Conservation (phyloP, 2,113 vertebrate species). For the Phylloscopus trochilus region DNA sequence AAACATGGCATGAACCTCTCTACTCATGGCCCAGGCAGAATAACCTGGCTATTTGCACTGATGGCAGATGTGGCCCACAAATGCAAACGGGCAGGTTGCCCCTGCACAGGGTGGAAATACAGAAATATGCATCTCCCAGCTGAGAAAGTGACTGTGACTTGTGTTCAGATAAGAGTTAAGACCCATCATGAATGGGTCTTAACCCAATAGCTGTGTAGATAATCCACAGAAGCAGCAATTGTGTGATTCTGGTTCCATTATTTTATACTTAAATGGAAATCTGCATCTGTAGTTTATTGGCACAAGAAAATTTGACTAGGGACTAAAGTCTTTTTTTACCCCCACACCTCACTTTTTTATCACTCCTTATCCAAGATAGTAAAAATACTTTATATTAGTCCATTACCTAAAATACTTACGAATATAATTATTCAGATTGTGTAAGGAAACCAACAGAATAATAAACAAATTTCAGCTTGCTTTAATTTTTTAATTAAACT, state of each 20-base stretch:
- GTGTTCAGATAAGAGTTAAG: fast-evolving
- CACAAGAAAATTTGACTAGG: not conserved
- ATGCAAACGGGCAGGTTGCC: not conserved
- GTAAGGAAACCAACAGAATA: not conserved
- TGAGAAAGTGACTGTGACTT: not conserved
- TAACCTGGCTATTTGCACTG: not conserved
- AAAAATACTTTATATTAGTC: not conserved
- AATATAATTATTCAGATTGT: not conserved
- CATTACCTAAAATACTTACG: slow-evolving; percentile 4
- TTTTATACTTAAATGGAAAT: not conserved
- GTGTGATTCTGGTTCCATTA: not conserved
- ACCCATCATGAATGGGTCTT: not conserved
- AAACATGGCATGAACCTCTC: not conserved
- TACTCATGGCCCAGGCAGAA: not conserved
- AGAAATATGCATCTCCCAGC: not conserved
- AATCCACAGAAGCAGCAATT: not conserved
- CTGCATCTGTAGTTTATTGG: not conserved
- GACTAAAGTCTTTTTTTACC: not conserved
- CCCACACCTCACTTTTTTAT: not conserved
- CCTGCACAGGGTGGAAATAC: not conserved
- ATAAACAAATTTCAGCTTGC: not conserved
- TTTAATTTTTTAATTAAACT: slow-evolving; percentile 39
- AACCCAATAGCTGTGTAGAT: not conserved
- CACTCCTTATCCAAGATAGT: not conserved
- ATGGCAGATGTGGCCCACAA: not conserved